Conservation (phyloP, 2,888 invertebrate genomes). For the Heliconius ismenius region DNA sequence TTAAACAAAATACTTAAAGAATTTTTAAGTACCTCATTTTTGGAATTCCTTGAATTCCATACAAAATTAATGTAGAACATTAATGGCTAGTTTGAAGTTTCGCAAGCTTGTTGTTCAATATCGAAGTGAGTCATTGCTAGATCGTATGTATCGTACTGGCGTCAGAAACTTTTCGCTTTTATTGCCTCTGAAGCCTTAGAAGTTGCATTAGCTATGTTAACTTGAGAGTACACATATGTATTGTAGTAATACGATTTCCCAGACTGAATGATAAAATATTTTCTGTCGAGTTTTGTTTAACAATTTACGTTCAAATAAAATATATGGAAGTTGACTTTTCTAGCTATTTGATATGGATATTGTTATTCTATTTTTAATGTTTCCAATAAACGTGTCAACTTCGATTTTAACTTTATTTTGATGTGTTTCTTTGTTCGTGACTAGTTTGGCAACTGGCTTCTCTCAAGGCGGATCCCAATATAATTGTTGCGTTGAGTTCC, state of each 20-base stretch:
- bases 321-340: neutral
- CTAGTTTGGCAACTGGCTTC: too few relatives aligned
- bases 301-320: constrained; percentile 1
- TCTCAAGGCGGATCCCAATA: too few relatives aligned
- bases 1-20: neutral
- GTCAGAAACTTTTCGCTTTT: constrained; percentile 57
- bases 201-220: constrained; percentile 52
- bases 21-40: neutral
- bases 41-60: constrained; percentile 50
- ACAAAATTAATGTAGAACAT: constrained; percentile 54
- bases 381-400: neutral
- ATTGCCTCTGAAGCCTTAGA: constrained; percentile 64
- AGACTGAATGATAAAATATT: constrained; percentile 27
- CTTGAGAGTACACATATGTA: constrained; percentile 37
- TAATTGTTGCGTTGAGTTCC: too few relatives aligned
- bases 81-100: constrained; percentile 51
- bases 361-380: neutral
- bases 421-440: too few relatives aligned
- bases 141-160: constrained; percentile 58
- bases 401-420: too few relatives aligned
- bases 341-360: neutral
- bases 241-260: constrained; percentile 28
- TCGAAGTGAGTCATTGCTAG: constrained; percentile 60
- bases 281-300: constrained; percentile 9
- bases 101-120: constrained; percentile 59